These are phyloP conservation scores for Clarias pachynema DNA, from an alignment of 2,797 vertebrate genomes.

Conservation along the genomic window DNA sequence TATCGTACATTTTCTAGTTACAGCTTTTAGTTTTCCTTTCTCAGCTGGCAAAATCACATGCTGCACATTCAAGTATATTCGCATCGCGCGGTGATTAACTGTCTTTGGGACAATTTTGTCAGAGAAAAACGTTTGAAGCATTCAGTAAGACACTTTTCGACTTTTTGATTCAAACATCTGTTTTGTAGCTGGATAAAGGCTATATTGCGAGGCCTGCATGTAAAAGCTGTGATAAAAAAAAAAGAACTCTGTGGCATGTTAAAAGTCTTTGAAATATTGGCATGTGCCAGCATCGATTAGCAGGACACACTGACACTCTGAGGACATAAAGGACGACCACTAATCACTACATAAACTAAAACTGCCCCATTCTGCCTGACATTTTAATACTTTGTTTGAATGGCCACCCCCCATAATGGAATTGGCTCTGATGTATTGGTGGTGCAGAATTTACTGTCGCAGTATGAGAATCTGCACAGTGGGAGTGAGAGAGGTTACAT, in stretches of 20 bases:
- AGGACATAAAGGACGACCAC: constrained; percentile 55
- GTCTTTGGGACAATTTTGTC: background rate
- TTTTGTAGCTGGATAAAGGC: constrained; percentile 10
- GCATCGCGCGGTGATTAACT: background rate
- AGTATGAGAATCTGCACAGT: constrained; percentile 45
- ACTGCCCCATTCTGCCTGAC: constrained; percentile 55
- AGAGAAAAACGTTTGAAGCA: background rate
- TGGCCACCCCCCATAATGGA: constrained; percentile 53
- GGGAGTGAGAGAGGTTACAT: constrained; percentile 54
- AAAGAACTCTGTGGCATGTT: background rate
- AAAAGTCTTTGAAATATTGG: constrained; percentile 29
- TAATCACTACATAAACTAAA: constrained; percentile 60
- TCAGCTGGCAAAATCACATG: background rate
- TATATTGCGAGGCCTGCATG: background rate
- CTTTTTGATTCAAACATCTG: background rate
- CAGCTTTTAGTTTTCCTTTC: background rate
- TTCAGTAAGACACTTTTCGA: background rate
- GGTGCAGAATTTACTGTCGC: constrained; percentile 55
- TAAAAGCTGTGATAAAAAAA: constrained; percentile 1
- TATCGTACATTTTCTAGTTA: constrained; percentile 48
- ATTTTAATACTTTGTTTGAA: constrained; percentile 62
- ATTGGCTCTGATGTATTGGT: constrained; percentile 49
- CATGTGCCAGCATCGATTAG: constrained; percentile 55
- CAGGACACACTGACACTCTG: constrained; percentile 49
- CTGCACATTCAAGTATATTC: background rate